Base-by-base conservation (phyloP, 2,113 vertebrate genomes). In the Setophaga kirtlandii region DNA sequence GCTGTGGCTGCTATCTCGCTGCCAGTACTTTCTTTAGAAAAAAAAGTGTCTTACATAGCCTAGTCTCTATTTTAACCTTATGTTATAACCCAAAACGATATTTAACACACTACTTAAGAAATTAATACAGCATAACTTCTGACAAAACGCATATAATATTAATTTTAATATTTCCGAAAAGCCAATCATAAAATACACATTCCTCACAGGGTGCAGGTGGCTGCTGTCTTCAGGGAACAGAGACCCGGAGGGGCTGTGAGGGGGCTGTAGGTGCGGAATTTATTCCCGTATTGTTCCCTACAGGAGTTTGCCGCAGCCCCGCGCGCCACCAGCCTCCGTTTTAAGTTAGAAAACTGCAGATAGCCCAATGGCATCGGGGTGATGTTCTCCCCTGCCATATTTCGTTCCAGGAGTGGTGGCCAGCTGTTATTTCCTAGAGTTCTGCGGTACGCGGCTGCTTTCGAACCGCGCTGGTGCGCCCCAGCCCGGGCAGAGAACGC, bases 391-490 rank as follows among this genome's bases (percentile, higher is more conserved):
- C 8, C 12, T 8, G n/a, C 19, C 46, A 5, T 30, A 17, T 41
- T 60, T 23, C 31, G 8, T 30, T 6, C 6, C 31, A 27, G n/a
- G 3, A 76, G 24, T 16, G 2, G 16, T 14, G 13, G 4, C 2
- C 23, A 9, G 21, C 18, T 25, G 17, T 31, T 8, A 25, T 25
- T 6, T 39, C 41, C 23, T 2, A 2, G 27, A 50, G 8, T 50
- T 64, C 9, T 3, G 18, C 28, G 14, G 5, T 9, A 4, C 0
- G 17, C 2, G 18, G 14, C 22, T 11, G 47, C 20, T 4, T 21
- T 42, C 5, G 5, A 58, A 22, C 5, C 5, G 5, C 9, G 5
- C 31, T 14, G 11, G 22, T 3, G 25, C 17, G 2, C 5, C 11
- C 4, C 37, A 8, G 6, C 12, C 11, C 35, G 0, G 9, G 14